Percentiles rank a stretch among this genome's conserved stretches.
Conservation (phyloP, 2,797 vertebrate genomes). For the Mallotus villosus region DNA sequence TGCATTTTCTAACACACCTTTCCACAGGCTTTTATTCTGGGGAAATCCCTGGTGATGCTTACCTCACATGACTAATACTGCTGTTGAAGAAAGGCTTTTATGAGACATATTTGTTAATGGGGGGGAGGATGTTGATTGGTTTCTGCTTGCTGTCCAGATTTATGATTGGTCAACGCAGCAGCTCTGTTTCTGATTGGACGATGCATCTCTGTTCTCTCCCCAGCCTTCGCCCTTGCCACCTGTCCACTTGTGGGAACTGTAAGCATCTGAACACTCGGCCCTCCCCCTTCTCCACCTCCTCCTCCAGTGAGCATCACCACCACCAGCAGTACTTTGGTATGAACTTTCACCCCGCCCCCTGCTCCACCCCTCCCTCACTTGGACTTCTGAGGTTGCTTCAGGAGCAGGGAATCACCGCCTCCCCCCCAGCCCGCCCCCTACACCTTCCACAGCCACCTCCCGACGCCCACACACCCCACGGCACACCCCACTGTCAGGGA, state of each 20-base stretch:
- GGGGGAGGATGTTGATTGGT: too few species aligned
- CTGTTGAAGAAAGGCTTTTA: not conserved
- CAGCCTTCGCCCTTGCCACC: constrained; percentile 77
- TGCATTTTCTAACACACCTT: not conserved
- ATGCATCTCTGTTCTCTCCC: constrained; percentile 14
- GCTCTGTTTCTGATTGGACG: not conserved
- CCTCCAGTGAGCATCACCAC: constrained; percentile 4
- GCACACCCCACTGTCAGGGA: constrained; percentile 21
- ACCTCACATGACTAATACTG: constrained; percentile 5
- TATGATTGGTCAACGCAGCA: not conserved
- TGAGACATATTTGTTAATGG: not conserved
- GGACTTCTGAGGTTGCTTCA: constrained; percentile 79
- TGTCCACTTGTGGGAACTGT: constrained; percentile 80
- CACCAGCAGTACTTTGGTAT: constrained; percentile 39
- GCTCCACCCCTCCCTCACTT: constrained; percentile 44
- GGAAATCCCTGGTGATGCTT: constrained; percentile 19
- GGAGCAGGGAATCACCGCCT: constrained; percentile 76
- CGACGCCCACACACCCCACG: constrained; percentile 3
- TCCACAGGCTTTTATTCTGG: not conserved
- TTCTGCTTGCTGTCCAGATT: not conserved
- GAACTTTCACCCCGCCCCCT: constrained; percentile 10
- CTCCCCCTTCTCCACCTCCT: constrained; percentile 1
- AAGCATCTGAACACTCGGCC: constrained; percentile 70
- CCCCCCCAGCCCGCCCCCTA: constrained; percentile 27
- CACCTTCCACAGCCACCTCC: constrained; percentile 19